Evolutionary conservation across 2,113 vertebrate species (phyloP).

Genomic region (Albula goreensis): DNA sequence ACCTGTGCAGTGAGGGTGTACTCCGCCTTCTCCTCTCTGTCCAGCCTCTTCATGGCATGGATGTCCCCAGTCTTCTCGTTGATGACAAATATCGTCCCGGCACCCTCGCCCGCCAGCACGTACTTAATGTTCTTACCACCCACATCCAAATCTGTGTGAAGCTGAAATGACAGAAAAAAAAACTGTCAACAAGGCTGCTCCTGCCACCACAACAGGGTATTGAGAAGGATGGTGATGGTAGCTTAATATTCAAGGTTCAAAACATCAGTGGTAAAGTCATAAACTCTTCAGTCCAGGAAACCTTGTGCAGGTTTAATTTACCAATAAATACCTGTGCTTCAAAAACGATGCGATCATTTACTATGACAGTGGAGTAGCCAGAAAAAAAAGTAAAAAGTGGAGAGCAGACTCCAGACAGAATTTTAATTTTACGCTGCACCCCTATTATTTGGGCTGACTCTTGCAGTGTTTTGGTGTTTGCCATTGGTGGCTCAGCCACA

Average conservation of each 20-base stretch:
- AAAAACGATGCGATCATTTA: too few relatives aligned
- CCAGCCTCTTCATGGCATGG: constrained; percentile 96
- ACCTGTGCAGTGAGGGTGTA: constrained; percentile 95
- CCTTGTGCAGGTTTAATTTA: background rate
- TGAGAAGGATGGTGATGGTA: too few relatives aligned
- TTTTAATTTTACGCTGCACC: constrained; percentile 27
- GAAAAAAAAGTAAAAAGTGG: constrained; percentile 11
- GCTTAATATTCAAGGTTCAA: too few relatives aligned
- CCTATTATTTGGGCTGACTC: constrained; percentile 29
- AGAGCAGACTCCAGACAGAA: constrained; percentile 27
- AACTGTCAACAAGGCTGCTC: constrained; percentile 7
- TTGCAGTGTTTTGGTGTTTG: background rate
- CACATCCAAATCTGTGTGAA: constrained; percentile 94
- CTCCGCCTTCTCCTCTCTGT: constrained; percentile 96
- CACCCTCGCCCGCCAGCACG: constrained; percentile 91
- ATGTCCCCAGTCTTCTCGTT: constrained; percentile 96
- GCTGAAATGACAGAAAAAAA: constrained; percentile 64
- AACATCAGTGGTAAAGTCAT: too few relatives aligned
- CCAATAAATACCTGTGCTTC: background rate
- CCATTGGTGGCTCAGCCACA: background rate
- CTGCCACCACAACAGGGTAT: too few relatives aligned
- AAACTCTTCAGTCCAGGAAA: too few relatives aligned
- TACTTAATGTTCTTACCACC: constrained; percentile 91
- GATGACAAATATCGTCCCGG: constrained; percentile 97
- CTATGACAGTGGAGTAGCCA: too few relatives aligned